phyloP scores from a whole-genome alignment of 2,113 vertebrate genomes.

The Pseudonaja textilis region DNA sequence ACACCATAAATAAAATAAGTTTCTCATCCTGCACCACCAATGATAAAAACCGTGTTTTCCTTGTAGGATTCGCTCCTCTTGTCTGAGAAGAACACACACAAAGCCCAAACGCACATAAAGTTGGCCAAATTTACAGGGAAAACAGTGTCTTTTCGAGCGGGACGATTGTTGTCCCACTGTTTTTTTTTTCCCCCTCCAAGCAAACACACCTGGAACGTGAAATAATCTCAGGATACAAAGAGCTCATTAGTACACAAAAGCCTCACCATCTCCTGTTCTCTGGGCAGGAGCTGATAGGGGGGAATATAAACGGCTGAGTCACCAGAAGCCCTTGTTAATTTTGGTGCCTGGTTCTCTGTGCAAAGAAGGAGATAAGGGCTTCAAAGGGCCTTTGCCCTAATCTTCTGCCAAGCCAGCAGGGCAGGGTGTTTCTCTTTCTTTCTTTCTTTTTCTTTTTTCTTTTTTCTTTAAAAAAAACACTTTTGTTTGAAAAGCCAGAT shows the following conservation, averaged over 20 bases:
- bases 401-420: slow-evolving; percentile 30
- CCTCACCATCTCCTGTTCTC: neutral
- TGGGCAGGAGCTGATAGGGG: neutral
- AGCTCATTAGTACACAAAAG: neutral
- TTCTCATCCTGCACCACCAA: neutral
- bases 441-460: accelerated
- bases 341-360: neutral
- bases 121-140: neutral
- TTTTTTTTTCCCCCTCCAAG: neutral
- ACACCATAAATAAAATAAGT: too few species aligned
- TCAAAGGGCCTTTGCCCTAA: slow-evolving; percentile 8
- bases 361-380: slow-evolving; percentile 33
- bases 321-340: neutral
- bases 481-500: slow-evolving; percentile 29
- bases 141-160: neutral
- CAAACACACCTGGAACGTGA: neutral
- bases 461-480: neutral
- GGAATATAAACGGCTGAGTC: neutral
- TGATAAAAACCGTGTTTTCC: neutral
- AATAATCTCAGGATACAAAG: neutral
- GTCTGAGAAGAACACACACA: neutral
- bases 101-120: neutral
- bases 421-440: neutral
- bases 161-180: neutral
- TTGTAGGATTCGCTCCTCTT: neutral